phyloP scores from a whole-genome alignment of 2,113 vertebrate species.

The Clinocottus analis region DNA sequence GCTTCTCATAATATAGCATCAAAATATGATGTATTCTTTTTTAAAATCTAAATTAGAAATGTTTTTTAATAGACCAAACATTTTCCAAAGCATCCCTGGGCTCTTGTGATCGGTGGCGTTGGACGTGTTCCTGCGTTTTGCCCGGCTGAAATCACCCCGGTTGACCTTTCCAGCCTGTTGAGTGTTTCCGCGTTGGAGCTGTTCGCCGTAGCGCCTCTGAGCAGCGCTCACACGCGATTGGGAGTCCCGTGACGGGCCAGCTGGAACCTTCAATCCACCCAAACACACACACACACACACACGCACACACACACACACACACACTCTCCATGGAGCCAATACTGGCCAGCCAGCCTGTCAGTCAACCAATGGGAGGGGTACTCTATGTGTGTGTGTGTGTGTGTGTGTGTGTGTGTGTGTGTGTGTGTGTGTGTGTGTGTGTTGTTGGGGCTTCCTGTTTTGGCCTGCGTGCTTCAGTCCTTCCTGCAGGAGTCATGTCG shows the following conservation, averaged over 20 bases:
- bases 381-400: slow-evolving; percentile 43
- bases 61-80: not conserved
- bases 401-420: slow-evolving; percentile 33
- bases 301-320: slow-evolving; percentile 48
- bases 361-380: slow-evolving; percentile 72
- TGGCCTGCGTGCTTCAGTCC: slow-evolving; percentile 82
- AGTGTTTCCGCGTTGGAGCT: slow-evolving; percentile 61
- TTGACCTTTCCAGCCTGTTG: slow-evolving; percentile 66
- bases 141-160: slow-evolving; percentile 49
- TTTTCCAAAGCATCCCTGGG: not conserved
- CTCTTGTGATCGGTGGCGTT: not conserved
- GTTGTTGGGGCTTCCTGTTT: slow-evolving; percentile 89
- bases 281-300: slow-evolving; percentile 38
- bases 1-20: not conserved
- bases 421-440: slow-evolving; percentile 29
- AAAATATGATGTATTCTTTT: not conserved
- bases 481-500: slow-evolving; percentile 85
- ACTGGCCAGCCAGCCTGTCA: slow-evolving; percentile 80
- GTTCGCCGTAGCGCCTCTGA: slow-evolving; percentile 58
- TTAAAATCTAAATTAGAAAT: not conserved
- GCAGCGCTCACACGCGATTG: slow-evolving; percentile 73
- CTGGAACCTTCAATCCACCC: slow-evolving; percentile 67
- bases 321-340: slow-evolving; percentile 59
- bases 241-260: slow-evolving; percentile 77
- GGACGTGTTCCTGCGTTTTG: slow-evolving; percentile 34